Percentiles rank a stretch among this genome's conserved stretches.
Evolutionary conservation across 2,888 invertebrate genomes (phyloP).

Genomic region (Drosophila nr. perissopoda): DNA sequence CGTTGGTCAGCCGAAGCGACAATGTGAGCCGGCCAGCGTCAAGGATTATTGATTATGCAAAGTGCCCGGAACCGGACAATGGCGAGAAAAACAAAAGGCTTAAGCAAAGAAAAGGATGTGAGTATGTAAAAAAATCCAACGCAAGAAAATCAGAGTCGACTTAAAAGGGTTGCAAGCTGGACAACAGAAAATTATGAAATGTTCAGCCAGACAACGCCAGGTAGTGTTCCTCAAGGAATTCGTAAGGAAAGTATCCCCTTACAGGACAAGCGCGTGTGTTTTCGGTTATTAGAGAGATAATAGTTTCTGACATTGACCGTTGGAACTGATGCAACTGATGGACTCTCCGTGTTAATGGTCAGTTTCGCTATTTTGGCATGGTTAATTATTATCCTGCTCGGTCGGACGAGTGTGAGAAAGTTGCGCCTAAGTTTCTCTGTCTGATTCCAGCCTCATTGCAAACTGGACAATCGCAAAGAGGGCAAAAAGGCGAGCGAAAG

Average conservation of each 20-base stretch:
- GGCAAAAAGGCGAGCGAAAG: constrained; percentile 57
- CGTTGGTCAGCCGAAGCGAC: constrained; percentile 76
- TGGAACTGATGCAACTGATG: constrained; percentile 40
- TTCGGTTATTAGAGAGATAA: constrained; percentile 84
- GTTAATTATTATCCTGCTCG: constrained; percentile 79
- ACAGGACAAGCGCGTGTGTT: constrained; percentile 81
- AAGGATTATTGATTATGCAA: constrained; percentile 85
- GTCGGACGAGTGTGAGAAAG: constrained; percentile 78
- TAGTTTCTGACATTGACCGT: constrained; percentile 78
- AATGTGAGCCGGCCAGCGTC: constrained; percentile 80
- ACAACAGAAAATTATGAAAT: constrained; percentile 67
- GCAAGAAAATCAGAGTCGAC: constrained; percentile 17
- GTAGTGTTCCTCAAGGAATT: constrained; percentile 64
- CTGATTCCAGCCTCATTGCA: constrained; percentile 28
- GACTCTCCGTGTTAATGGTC: constrained; percentile 78
- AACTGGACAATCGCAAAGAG: constrained; percentile 31
- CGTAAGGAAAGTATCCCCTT: constrained; percentile 73
- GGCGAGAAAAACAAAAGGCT: constrained; percentile 79
- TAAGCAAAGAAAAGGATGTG: constrained; percentile 69
- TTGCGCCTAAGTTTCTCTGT: constrained; percentile 57
- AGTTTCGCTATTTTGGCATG: constrained; percentile 82
- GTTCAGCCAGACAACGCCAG: constrained; percentile 23
- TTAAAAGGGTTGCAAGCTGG: constrained; percentile 67
- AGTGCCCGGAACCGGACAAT: constrained; percentile 75
- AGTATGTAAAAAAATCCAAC: constrained; percentile 21